Evolutionary conservation across 2,797 vertebrate genomes (phyloP), one percentile per base, ranked within the genome.

Genomic region (Lerista edwardsae): DNA sequence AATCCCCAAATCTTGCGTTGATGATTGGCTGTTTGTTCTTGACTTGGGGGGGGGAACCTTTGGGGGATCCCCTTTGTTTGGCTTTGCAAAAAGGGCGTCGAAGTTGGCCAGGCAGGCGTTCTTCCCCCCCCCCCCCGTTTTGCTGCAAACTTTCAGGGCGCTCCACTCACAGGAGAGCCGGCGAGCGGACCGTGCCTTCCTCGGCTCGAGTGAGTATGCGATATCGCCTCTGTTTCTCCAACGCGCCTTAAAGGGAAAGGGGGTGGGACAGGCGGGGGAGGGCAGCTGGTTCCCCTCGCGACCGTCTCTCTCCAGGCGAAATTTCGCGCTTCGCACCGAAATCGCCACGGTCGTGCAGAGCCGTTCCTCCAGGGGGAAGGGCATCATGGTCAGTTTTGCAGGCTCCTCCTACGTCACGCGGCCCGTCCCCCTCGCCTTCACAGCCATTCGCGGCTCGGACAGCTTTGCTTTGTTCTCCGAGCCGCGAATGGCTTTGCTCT

Each of bases 121-220:
- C 86, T 88, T 84, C 88, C 19, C 84, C 74, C 80, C 81, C 89
- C 67, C 84, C 89, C 86, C 88, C 82, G 88, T 89, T 82, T 84
- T 86, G 90, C 87, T 90, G 89, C 83, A 89, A 86, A 89, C 81
- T 88, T 93, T 72, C 12, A 14, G 75, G 86, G 62, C 41, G 2
- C 59, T 57, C 55, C 39, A 44, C 12, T 25, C 31, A 51, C 34
- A 21, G 75, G 19, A 39, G n/a, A 57, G 11, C 34, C 62, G 10
- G 34, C 74, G 14, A 36, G 21, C 44, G 12, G 25, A 39, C 3
- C 71, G 25, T 10, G 57, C 57, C n/a, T 51, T n/a, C 31, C 15
- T 83, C 12, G 25, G 23, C 29, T 71, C 23, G 2, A 41, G 91
- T 88, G 85, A 91, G 88, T 61, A 78, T n/a, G 51, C 80, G 34